Evolutionary conservation across 2,113 vertebrate genomes (phyloP), one percentile per base, ranked within the genome.

Genomic region (Alligator mississippiensis): DNA sequence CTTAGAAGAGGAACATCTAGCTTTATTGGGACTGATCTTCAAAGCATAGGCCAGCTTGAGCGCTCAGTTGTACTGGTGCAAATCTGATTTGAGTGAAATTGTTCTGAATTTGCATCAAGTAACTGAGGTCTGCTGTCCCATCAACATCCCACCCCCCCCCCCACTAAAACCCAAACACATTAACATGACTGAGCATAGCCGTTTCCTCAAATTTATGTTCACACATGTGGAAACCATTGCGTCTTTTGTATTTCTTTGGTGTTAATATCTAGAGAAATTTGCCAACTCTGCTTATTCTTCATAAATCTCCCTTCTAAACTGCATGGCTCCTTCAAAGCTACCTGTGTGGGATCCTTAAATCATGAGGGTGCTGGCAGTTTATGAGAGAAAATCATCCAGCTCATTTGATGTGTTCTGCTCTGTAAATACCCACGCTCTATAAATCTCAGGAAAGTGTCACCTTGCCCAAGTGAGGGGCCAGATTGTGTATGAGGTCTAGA

Each of bases 111-210:
- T 47, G 47, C 47, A 47, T 47, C 47, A 30, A 30, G 16, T 30
- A 70, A 70, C 8, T 70, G 66, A 11, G 18, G 34, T 19, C 30
- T 72, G 78, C 5, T 18, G 54, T 78, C 92, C 88, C 95, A 93
- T 75, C 95, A 88, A 4, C 19, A 11, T 34, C 34, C 15, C 34
- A 17, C 19, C 17, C 18, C 6, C 9, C 22, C 14, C 95, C 82
- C 22, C 86, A 76, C 85, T 89, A 76, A 80, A 92, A 83, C 30
- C 30, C 86, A 90, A 88, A 85, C n/a, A 93, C 61, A 91, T 74
- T 63, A 96, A 77, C 84, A 66, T 57, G 60, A 34, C 57, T 10
- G n/a, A 60, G n/a, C 14, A 14, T 25, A 57, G 4, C 7, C 76
- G n/a, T 78, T 92, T 25, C 79, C 57, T 34, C 85, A 85, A 78